Evolutionary conservation across 2,888 invertebrate genomes (phyloP).

Genomic region (Euphydryas editha): DNA sequence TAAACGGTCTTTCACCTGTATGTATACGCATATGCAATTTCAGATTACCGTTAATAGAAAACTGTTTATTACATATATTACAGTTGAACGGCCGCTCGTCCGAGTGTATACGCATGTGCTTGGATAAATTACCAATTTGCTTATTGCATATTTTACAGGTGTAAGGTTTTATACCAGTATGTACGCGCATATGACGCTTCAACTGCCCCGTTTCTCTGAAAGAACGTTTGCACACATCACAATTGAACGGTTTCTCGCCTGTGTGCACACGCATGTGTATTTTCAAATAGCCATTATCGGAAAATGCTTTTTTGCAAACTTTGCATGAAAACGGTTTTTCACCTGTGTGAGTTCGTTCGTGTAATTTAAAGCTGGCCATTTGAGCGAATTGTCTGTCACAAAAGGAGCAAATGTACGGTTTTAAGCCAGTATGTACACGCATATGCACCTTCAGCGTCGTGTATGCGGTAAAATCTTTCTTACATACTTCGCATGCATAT

Average conservation of each 20-base stretch:
- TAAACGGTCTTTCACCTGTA: constrained; percentile 40
- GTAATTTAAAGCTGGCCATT: constrained; percentile 73
- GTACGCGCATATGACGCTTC: constrained; percentile 68
- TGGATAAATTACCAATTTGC: constrained; percentile 70
- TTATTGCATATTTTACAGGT: constrained; percentile 75
- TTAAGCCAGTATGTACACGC: constrained; percentile 70
- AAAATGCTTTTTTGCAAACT: constrained; percentile 71
- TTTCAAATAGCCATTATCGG: constrained; percentile 74
- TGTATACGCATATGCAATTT: constrained; percentile 46
- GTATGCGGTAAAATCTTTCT: constrained; percentile 71
- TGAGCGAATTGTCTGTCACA: constrained; percentile 71
- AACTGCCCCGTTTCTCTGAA: constrained; percentile 71
- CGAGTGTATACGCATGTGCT: constrained; percentile 70
- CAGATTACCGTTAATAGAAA: constrained; percentile 42
- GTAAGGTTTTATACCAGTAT: constrained; percentile 69
- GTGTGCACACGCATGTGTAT: constrained; percentile 75
- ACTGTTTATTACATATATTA: constrained; percentile 46
- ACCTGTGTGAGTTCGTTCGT: constrained; percentile 71
- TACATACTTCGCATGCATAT: constrained; percentile 69
- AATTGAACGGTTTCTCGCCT: constrained; percentile 67
- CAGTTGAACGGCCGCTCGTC: constrained; percentile 59
- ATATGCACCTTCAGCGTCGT: constrained; percentile 75
- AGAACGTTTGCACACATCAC: constrained; percentile 67
- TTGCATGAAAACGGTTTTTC: constrained; percentile 67
- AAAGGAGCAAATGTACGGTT: constrained; percentile 69